Conservation (phyloP, 1,140 invertebrate species). For the Protaetia brevitarsis region DNA sequence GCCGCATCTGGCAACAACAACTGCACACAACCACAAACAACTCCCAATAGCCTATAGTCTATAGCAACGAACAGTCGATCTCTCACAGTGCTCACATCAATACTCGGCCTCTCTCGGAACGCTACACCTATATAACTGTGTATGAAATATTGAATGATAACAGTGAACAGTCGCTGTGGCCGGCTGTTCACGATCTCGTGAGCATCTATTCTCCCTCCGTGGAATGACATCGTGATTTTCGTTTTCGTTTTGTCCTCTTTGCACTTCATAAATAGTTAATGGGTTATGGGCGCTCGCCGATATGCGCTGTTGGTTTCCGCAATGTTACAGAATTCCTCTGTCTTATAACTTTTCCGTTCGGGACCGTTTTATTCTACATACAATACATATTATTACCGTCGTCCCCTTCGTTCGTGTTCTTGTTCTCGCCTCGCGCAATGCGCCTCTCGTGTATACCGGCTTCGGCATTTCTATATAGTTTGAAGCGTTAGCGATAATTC, state of each 20-base stretch:
- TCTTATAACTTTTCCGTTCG: neutral
- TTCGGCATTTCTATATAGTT: neutral
- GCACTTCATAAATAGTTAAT: slow-evolving; percentile 35
- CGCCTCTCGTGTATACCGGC: neutral
- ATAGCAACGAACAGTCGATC: neutral
- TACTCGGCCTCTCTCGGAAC: neutral
- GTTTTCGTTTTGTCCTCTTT: slow-evolving; percentile 30
- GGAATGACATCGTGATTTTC: slow-evolving; percentile 33
- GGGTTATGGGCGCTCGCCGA: slow-evolving; percentile 25
- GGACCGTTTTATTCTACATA: slow-evolving; percentile 6
- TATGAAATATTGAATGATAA: slow-evolving; percentile 25
- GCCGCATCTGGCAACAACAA: too few species aligned
- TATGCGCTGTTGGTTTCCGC: slow-evolving; percentile 28
- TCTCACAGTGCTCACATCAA: too few species aligned
- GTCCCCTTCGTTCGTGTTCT: neutral
- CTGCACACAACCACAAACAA: too few species aligned
- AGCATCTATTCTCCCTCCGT: slow-evolving; percentile 26
- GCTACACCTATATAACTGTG: slow-evolving; percentile 14
- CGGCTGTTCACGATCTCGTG: slow-evolving; percentile 35
- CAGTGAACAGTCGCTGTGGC: slow-evolving; percentile 22
- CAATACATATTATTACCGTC: slow-evolving; percentile 12
- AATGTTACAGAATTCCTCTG: slow-evolving; percentile 27
- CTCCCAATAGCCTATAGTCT: too few species aligned
- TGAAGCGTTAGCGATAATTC: too few species aligned
- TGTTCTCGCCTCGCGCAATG: neutral